Base-by-base conservation (phyloP, 1,140 invertebrate genomes). In the Heliconius nattereri region DNA sequence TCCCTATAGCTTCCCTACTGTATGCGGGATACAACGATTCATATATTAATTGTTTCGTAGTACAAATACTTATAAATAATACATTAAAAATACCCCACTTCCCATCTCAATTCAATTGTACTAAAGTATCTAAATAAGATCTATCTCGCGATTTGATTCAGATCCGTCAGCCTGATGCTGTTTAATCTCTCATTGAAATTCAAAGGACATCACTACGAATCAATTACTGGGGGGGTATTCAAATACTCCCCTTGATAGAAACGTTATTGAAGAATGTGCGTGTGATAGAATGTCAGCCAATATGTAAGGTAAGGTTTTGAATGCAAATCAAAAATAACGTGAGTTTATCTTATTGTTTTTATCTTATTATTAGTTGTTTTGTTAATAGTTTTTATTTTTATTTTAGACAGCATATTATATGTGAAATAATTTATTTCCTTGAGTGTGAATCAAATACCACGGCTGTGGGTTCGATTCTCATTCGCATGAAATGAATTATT, bases 131-230 rank as follows among this genome's bases (percentile, higher is more conserved):
- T 29, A 66, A 66, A 66, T 66, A 75, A 70, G 29, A 19, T 71
- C 71, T 32, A 71, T 71, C 32, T 71, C 40, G 75, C 84, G 87
- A 87, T 88, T 90, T 88, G 88, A 87, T 90, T 90, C 85, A 87
- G 83, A 82, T 74, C 85, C 81, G 75, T 83, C 78, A 85, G 81
- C 77, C 75, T 78, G 79, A 74, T 85, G 79, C 89, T 91, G 87
- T 91, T 91, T 92, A 92, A 91, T 91, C 85, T 73, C 83, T 81
- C 85, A 92, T 92, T 92, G 90, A 92, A 91, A 92, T 92, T 92
- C 91, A 91, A 88, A 85, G 77, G 83, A 86, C 85, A 86, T 83
- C 73, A 74, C 89, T 84, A 87, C 88, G 91, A 92, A 92, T 92
- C 91, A 92, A 92, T 92, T 92, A 92, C 91, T 78, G 85, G 82